A percentile compares a stretch with the other conserved stretches of the same genome.
phyloP scores from a whole-genome alignment of 2,797 vertebrate species.

The Coregonus ussuriensis region DNA sequence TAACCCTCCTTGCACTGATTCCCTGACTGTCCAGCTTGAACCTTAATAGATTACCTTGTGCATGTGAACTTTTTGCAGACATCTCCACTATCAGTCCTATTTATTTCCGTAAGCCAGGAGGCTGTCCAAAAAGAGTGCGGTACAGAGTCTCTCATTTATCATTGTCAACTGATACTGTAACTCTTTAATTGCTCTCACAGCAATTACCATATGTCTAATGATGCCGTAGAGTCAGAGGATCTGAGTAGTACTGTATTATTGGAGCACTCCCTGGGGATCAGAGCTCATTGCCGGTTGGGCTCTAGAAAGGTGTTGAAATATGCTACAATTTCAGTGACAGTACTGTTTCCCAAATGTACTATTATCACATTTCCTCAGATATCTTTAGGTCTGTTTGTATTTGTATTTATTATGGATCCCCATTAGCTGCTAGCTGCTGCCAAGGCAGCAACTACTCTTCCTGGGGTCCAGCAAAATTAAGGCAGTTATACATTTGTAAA shows the following conservation, averaged over 20 bases:
- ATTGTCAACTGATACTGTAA: neutral
- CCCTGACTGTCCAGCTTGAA: neutral
- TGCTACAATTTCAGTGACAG: neutral
- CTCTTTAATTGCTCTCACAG: neutral
- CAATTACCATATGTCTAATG: neutral
- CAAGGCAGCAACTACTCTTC: too few relatives aligned
- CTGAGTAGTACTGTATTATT: neutral
- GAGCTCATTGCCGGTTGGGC: neutral
- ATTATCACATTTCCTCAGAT: conserved; percentile 22
- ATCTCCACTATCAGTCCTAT: neutral
- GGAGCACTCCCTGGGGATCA: neutral
- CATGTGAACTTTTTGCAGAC: neutral
- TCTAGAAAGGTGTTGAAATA: neutral
- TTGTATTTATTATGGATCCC: too few relatives aligned
- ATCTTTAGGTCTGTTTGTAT: neutral
- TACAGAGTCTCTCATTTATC: neutral
- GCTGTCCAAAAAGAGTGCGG: too few relatives aligned
- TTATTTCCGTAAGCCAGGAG: neutral
- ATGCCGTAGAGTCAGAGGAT: neutral
- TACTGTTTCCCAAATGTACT: neutral
- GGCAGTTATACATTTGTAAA: too few relatives aligned
- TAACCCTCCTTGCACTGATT: too few relatives aligned
- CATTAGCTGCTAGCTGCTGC: too few relatives aligned
- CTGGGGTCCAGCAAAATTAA: too few relatives aligned
- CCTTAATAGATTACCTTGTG: neutral